A percentile compares a stretch with the other conserved stretches of the same genome.
Evolutionary conservation across 2,113 vertebrate genomes (phyloP).

Genomic region (Pygoscelis antarcticus): DNA sequence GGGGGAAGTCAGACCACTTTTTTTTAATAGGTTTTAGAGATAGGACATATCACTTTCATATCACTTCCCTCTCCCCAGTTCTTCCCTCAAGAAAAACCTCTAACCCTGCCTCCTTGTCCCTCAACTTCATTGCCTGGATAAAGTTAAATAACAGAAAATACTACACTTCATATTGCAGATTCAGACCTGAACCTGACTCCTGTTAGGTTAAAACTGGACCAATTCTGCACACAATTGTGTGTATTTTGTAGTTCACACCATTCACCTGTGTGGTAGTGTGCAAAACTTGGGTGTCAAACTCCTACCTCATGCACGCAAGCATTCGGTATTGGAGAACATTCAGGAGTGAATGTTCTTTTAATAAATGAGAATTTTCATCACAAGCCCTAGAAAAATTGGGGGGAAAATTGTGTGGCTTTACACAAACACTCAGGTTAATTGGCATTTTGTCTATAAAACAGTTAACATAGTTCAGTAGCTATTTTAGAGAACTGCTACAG

Average conservation of each 20-base stretch:
- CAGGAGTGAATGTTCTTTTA: not conserved
- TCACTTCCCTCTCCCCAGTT: not conserved
- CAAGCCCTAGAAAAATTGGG: not conserved
- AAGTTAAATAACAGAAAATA: not conserved
- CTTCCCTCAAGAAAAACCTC: not conserved
- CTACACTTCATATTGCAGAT: not conserved
- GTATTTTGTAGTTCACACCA: not conserved
- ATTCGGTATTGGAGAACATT: not conserved
- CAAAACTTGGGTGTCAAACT: not conserved
- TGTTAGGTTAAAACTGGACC: not conserved
- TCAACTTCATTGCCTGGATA: not conserved
- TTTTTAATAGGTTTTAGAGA: not conserved
- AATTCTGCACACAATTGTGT: not conserved
- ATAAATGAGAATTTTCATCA: not conserved
- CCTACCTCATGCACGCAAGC: not conserved
- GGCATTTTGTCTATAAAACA: not conserved
- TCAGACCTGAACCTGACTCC: not conserved
- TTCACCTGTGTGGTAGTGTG: not conserved
- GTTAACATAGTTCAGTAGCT: not conserved
- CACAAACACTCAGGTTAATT: not conserved
- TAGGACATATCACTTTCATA: not conserved
- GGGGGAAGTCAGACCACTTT: rapidly evolving
- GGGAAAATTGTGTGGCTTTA: not conserved
- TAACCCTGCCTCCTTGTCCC: not conserved
- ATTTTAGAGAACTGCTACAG: not conserved